phyloP scores from a whole-genome alignment of 2,797 vertebrate genomes.

The Borostomias antarcticus region DNA sequence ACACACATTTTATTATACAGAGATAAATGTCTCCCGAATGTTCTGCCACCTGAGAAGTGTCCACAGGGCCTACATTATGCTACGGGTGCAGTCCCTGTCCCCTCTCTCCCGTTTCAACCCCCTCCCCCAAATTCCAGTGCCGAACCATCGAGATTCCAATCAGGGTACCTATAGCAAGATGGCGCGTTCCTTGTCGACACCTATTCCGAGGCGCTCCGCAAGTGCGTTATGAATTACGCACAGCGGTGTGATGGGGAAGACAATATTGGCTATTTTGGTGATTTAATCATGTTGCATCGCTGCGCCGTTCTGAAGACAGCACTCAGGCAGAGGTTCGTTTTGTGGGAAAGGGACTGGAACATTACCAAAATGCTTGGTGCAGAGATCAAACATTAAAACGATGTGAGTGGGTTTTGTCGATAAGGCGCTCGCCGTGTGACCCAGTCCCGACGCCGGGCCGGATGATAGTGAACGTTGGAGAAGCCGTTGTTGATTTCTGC shows the following conservation, averaged over 20 bases:
- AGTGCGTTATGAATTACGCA: conserved; percentile 25
- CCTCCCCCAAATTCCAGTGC: background rate
- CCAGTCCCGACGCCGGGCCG: conserved; percentile 23
- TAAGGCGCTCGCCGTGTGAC: conserved; percentile 23
- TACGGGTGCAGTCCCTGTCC: no score
- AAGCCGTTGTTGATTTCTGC: conserved; percentile 28
- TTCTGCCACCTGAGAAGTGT: no score
- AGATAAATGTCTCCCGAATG: background rate
- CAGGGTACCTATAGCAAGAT: conserved; percentile 46
- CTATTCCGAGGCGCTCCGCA: conserved; percentile 28
- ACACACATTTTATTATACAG: background rate
- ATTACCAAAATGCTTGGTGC: conserved; percentile 48
- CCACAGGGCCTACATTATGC: no score
- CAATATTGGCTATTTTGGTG: conserved; percentile 1
- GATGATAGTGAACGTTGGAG: conserved; percentile 25
- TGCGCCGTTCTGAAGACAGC: background rate
- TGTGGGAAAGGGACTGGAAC: conserved; percentile 39
- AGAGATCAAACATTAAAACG: conserved; percentile 33
- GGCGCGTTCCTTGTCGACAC: conserved; percentile 52
- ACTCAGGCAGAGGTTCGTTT: conserved; percentile 25
- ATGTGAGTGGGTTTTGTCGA: conserved; percentile 40
- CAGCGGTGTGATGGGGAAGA: background rate
- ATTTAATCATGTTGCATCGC: conserved; percentile 20
- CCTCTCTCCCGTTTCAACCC: background rate
- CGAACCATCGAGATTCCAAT: conserved; percentile 13